Percentiles rank a stretch among this genome's conserved stretches.
These are phyloP conservation scores for Pelusios castaneus DNA, from an alignment of 2,113 vertebrate genomes.

Conservation along the genomic window DNA sequence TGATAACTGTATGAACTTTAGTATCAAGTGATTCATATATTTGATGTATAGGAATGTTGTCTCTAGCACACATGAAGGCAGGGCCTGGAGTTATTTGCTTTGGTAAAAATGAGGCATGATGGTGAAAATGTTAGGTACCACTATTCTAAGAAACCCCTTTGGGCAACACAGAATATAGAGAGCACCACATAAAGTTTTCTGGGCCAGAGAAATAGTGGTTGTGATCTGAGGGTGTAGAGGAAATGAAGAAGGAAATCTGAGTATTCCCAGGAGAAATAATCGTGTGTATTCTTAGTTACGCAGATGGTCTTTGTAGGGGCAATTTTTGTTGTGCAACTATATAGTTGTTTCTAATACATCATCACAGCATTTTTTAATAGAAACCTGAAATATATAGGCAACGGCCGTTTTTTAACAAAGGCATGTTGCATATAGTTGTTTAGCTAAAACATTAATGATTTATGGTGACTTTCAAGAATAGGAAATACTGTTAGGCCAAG, in stretches of 20 bases:
- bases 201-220: neutral
- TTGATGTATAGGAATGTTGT: neutral
- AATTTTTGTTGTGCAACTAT: neutral
- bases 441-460: neutral
- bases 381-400: neutral
- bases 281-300: neutral
- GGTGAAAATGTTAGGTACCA: neutral
- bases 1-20: fast-evolving
- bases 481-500: neutral
- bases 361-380: neutral
- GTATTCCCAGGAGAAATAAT: neutral
- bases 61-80: neutral
- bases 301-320: neutral
- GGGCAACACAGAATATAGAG: neutral
- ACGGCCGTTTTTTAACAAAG: neutral
- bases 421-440: neutral
- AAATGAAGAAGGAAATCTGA: neutral
- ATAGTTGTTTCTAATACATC: neutral
- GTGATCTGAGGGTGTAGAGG: neutral
- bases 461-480: neutral
- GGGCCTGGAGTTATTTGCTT: neutral
- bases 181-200: neutral
- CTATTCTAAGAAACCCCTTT: neutral
- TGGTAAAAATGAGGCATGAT: neutral
- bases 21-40: neutral